Conservation (phyloP, 2,113 vertebrate genomes). For the Nanorana parkeri region DNA sequence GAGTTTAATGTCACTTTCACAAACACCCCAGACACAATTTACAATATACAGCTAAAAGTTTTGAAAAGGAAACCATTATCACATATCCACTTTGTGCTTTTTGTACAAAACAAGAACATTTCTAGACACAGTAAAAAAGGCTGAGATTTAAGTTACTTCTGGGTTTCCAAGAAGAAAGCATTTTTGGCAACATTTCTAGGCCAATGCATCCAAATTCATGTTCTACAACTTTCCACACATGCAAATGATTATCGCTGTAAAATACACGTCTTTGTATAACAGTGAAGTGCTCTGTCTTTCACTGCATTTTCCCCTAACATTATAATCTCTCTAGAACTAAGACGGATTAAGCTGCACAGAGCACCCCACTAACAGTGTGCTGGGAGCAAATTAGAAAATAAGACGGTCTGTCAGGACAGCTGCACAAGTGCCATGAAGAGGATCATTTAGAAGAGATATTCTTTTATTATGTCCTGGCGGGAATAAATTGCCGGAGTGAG, state of each 20-base stretch:
- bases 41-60: too few species aligned
- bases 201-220: conserved; percentile 20
- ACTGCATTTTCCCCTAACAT: conserved; percentile 30
- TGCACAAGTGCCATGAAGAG: conserved; percentile 36
- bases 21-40: too few species aligned
- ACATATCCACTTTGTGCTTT: not conserved
- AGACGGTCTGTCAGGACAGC: conserved; percentile 34
- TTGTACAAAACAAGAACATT: too few species aligned
- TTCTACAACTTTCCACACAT: conserved; percentile 27
- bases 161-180: not conserved
- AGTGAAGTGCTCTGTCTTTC: conserved; percentile 16
- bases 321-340: conserved; percentile 17
- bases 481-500: conserved; percentile 20
- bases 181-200: conserved; percentile 15
- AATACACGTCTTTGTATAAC: conserved; percentile 25
- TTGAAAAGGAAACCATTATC: not conserved
- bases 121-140: too few species aligned
- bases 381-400: conserved; percentile 36
- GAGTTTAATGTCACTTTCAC: too few species aligned
- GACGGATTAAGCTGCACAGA: conserved; percentile 25
- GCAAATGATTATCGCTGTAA: conserved; percentile 31
- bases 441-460: conserved; percentile 40
- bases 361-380: conserved; percentile 31
- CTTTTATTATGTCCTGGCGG: conserved; percentile 26
- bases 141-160: too few species aligned